phyloP scores from a whole-genome alignment of 1,140 invertebrate species.

The Temnothorax nylanderi region DNA sequence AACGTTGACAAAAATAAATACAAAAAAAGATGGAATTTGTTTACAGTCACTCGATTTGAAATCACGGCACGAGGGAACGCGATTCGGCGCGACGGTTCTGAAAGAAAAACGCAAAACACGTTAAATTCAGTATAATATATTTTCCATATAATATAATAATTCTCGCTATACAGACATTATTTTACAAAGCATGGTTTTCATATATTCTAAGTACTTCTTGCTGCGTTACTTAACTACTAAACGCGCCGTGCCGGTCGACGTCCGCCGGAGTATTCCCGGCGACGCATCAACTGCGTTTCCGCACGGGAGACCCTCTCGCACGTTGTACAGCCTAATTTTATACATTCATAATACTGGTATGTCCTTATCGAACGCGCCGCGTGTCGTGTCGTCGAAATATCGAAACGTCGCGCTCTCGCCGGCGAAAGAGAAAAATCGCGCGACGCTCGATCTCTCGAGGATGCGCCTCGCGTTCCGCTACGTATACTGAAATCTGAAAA shows the following conservation, averaged over 20 bases:
- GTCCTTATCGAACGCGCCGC: conserved; percentile 78
- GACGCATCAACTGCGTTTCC: conserved; percentile 38
- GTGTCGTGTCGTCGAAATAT: conserved; percentile 70
- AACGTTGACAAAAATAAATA: neutral
- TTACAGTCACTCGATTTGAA: neutral
- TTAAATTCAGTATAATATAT: conserved; percentile 86
- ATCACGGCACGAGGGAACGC: neutral
- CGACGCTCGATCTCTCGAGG: conserved; percentile 36
- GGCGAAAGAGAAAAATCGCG: neutral
- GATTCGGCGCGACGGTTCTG: neutral
- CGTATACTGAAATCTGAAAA: conserved; percentile 78
- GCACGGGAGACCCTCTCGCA: conserved; percentile 15
- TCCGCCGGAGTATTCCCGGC: conserved; percentile 13
- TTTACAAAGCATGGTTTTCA: conserved; percentile 85
- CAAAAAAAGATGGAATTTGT: neutral
- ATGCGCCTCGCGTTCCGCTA: conserved; percentile 60
- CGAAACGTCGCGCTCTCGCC: conserved; percentile 36
- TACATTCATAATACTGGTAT: conserved; percentile 86
- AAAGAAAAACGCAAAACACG: neutral
- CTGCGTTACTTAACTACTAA: conserved; percentile 76
- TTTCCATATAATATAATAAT: conserved; percentile 86
- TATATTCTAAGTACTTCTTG: conserved; percentile 72
- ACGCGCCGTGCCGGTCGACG: conserved; percentile 50
- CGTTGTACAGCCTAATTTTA: conserved; percentile 78
- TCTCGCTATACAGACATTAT: conserved; percentile 86